These are phyloP conservation scores for Platyrinchus mystaceus DNA, from an alignment of 2,797 vertebrate species.

Conservation along the genomic window DNA sequence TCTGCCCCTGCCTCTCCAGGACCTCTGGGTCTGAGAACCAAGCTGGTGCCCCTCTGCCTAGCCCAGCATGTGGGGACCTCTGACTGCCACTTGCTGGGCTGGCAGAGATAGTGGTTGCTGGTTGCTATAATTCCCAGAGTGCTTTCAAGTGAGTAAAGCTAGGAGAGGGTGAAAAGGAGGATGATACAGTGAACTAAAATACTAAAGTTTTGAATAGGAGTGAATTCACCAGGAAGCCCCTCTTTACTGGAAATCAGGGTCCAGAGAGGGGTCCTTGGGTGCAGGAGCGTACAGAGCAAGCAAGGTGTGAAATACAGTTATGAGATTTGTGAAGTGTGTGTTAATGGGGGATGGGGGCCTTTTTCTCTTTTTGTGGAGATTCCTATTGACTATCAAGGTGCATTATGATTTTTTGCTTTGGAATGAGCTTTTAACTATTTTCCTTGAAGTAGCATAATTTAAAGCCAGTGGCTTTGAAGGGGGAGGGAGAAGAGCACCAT, in stretches of 20 bases:
- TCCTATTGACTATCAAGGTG: neutral
- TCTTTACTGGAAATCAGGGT: neutral
- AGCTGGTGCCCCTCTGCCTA: neutral
- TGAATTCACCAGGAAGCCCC: neutral
- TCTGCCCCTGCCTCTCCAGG: neutral
- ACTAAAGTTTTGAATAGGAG: neutral
- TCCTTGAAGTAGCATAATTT: neutral
- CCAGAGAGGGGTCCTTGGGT: neutral
- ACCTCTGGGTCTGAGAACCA: neutral
- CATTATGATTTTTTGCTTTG: neutral
- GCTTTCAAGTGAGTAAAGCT: neutral
- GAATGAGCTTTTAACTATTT: neutral
- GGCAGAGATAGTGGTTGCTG: neutral
- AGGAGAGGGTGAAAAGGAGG: neutral
- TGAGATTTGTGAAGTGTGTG: neutral
- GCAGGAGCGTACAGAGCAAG: neutral
- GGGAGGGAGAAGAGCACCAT: neutral
- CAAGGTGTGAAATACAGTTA: neutral
- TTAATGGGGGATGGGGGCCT: neutral
- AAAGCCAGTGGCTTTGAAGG: neutral
- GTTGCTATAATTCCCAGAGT: accelerated
- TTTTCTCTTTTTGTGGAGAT: neutral
- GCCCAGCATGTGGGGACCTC: accelerated
- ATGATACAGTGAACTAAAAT: neutral
- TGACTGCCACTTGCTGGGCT: neutral